These are phyloP conservation scores for Champsocephalus gunnari DNA, from an alignment of 2,797 vertebrate species.

Conservation along the genomic window DNA sequence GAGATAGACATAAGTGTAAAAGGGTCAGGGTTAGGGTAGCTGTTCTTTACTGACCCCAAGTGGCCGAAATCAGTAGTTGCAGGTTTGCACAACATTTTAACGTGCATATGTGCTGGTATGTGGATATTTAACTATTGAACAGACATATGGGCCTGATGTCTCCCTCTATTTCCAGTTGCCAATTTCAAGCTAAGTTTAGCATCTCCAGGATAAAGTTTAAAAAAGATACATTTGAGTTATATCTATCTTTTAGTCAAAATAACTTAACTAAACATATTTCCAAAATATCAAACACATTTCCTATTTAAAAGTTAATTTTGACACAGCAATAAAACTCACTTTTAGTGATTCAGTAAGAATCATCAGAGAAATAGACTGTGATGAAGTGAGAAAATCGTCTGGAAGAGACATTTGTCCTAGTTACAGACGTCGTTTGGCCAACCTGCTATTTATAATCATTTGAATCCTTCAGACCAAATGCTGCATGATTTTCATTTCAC, in stretches of 20 bases:
- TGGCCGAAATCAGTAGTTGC: background rate
- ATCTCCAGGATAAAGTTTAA: background rate
- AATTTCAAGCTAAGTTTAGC: background rate
- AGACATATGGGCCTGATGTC: background rate
- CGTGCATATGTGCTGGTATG: background rate
- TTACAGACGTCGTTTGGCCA: background rate
- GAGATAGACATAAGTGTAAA: too few relatives aligned
- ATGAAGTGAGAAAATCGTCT: slow-evolving; percentile 11
- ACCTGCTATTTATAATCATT: background rate
- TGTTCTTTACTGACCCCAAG: background rate
- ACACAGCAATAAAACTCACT: background rate
- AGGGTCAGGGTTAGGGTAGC: background rate
- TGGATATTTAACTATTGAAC: background rate
- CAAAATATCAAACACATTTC: background rate
- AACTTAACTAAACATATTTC: background rate
- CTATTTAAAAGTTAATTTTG: background rate
- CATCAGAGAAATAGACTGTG: background rate
- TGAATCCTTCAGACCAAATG: slow-evolving; percentile 2
- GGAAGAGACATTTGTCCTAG: slow-evolving; percentile 3
- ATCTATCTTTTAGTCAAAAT: background rate
- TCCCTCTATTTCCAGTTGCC: background rate
- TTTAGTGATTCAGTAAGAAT: background rate
- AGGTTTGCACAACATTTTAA: background rate
- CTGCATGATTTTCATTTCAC: background rate
- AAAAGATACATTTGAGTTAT: background rate